Evolutionary conservation across 2,113 vertebrate species (phyloP).

Genomic region (Cochlearius cochlearius): DNA sequence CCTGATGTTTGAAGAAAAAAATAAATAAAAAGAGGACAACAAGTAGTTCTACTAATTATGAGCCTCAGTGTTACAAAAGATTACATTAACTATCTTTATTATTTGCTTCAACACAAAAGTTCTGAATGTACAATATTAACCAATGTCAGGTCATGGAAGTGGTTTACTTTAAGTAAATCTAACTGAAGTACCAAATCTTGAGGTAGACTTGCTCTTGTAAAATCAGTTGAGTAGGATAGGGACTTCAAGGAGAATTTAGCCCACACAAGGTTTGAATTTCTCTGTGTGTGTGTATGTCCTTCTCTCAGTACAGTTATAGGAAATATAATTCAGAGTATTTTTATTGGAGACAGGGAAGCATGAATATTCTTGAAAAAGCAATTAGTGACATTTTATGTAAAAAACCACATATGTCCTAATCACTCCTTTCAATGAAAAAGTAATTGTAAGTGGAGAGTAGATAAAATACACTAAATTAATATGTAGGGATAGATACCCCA

Average conservation of each 20-base stretch:
- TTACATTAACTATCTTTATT: not conserved
- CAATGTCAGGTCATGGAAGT: not conserved
- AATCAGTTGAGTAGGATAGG: not conserved
- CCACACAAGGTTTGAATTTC: not conserved
- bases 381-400: not conserved
- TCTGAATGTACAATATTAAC: not conserved
- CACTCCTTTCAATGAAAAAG: not conserved
- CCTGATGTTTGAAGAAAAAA: not conserved
- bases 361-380: not conserved
- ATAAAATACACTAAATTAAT: not conserved
- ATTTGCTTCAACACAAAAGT: not conserved
- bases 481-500: not conserved
- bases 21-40: not conserved
- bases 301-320: not conserved
- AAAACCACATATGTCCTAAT: not conserved
- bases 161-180: not conserved
- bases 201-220: not conserved
- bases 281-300: not conserved
- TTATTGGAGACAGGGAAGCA: not conserved
- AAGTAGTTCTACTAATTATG: not conserved
- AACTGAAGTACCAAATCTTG: not conserved
- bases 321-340: not conserved
- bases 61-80: not conserved
- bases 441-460: not conserved
- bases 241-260: not conserved